A percentile compares a stretch with the other conserved stretches of the same genome.
Evolutionary conservation across 2,113 vertebrate species (phyloP).

Genomic region (Paracanthobrama guichenoti): DNA sequence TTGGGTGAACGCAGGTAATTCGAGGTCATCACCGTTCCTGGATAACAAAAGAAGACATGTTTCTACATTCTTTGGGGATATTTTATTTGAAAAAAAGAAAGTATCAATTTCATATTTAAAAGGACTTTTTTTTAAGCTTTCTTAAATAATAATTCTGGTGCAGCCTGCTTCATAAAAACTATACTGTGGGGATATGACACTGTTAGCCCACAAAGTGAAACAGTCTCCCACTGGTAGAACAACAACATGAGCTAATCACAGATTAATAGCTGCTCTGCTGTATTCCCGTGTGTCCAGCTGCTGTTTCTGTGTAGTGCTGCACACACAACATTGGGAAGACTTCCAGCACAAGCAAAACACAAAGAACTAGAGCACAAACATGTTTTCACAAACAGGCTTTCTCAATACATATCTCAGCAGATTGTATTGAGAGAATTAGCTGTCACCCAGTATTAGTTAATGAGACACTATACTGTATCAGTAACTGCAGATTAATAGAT

Average conservation of each 20-base stretch:
- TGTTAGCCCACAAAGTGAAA: slow-evolving; percentile 20
- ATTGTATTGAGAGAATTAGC: background rate
- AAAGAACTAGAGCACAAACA: slow-evolving; percentile 29
- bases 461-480: background rate
- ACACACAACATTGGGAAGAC: background rate
- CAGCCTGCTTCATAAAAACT: slow-evolving; percentile 1
- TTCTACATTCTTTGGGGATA: background rate
- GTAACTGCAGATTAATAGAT: too few species aligned
- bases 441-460: background rate
- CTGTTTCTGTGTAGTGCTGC: slow-evolving; percentile 11
- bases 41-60: slow-evolving; percentile 1
- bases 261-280: slow-evolving; percentile 46
- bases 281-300: slow-evolving; percentile 25
- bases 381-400: background rate
- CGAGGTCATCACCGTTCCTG: slow-evolving; percentile 96
- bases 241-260: slow-evolving; percentile 38
- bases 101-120: background rate
- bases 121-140: background rate
- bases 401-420: background rate
- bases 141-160: background rate
- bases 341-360: background rate
- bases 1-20: slow-evolving; percentile 89
- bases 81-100: background rate
- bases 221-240: slow-evolving; percentile 29
- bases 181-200: background rate